These are phyloP conservation scores for Vulpes lagopus DNA, from an alignment of 2,113 vertebrate genomes.

Conservation along the genomic window DNA sequence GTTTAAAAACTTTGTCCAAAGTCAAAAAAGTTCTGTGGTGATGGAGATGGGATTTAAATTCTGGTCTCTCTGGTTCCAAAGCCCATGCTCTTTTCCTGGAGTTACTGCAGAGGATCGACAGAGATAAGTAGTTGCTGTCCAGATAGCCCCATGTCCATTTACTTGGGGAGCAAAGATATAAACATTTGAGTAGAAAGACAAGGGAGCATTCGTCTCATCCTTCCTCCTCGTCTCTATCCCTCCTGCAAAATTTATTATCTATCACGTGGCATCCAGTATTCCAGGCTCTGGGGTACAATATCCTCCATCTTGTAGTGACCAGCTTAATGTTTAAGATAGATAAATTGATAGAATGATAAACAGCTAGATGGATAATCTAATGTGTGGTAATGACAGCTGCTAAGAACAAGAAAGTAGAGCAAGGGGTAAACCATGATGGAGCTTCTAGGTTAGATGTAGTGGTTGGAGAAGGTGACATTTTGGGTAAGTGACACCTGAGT, in stretches of 20 bases:
- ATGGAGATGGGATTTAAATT: background rate
- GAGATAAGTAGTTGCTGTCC: background rate
- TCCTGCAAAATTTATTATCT: background rate
- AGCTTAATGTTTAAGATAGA: background rate
- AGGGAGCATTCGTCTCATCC: background rate
- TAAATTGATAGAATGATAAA: background rate
- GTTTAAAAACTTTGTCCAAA: background rate
- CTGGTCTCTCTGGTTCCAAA: background rate
- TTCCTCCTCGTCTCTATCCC: background rate
- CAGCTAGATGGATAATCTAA: background rate
- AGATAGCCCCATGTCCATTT: background rate
- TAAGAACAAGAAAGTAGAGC: background rate
- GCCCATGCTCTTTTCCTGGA: background rate
- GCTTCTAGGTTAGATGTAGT: background rate
- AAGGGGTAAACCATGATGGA: rapidly evolving
- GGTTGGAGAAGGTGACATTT: background rate
- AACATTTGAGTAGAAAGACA: background rate
- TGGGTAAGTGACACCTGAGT: background rate
- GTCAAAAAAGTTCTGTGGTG: background rate
- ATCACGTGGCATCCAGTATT: background rate
- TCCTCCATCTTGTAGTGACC: background rate
- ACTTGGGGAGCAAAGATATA: background rate
- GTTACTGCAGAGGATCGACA: background rate
- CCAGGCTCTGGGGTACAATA: background rate
- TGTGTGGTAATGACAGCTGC: background rate